Evolutionary conservation across 2,797 vertebrate species (phyloP).

Genomic region (Mormyrus hasselquistii): DNA sequence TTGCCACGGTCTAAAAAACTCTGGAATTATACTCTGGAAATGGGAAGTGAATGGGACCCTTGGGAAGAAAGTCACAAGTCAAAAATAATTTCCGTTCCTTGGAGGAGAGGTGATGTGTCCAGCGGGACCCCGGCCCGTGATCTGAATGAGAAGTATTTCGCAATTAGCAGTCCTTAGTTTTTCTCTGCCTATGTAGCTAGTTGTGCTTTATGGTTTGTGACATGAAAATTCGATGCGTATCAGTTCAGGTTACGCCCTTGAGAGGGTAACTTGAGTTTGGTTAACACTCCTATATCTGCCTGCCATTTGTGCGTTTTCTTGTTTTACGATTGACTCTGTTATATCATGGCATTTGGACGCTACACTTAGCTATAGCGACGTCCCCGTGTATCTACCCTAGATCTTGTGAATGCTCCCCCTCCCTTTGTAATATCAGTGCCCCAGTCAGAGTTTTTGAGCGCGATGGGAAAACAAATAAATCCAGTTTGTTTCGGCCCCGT

Average conservation of each 20-base stretch:
- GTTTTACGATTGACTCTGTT: not conserved
- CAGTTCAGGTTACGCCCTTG: not conserved
- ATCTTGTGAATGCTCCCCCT: not conserved
- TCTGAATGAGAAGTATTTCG: not conserved
- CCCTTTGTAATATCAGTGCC: not conserved
- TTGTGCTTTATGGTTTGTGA: not conserved
- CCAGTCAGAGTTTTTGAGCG: not conserved
- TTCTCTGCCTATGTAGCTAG: not conserved
- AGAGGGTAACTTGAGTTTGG: not conserved
- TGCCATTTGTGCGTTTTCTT: not conserved
- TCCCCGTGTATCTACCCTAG: not conserved
- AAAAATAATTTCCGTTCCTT: not conserved
- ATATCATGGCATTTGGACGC: not conserved
- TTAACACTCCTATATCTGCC: not conserved
- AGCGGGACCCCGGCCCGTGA: not conserved
- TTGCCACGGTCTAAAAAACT: not conserved
- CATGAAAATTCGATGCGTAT: not conserved
- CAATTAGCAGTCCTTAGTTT: not conserved
- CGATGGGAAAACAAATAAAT: constrained; percentile 1
- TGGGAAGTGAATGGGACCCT: not conserved
- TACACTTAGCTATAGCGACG: not conserved
- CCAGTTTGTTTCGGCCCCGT: not conserved
- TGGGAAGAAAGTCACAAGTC: not conserved
- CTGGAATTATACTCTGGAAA: not conserved
- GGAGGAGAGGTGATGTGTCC: not conserved